Base-by-base conservation (phyloP, 2,113 vertebrate species). In the Hiodon alosoides region DNA sequence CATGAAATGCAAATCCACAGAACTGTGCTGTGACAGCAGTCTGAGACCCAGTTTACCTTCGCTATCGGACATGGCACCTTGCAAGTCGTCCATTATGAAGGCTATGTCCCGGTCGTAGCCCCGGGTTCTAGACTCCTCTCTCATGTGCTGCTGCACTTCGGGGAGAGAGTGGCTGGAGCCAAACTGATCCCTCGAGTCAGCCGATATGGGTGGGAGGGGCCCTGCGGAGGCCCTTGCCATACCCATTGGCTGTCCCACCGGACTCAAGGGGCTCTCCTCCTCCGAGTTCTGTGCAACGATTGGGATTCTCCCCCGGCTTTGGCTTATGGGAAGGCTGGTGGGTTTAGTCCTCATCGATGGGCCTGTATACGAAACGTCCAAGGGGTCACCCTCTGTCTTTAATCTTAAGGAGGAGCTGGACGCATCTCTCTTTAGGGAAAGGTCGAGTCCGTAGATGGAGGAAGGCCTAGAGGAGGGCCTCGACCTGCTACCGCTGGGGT, bases 51-150 rank as follows among this genome's bases (percentile, higher is more conserved):
- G 91, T 93, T 98, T 99, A 98, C 98, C 97, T 99, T 99, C 97
- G 76, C 97, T 99, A 90, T 99, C 98, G 82, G 98, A 99, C 98
- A 99, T 98, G 88, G 98, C 98, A 84, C 98, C 97, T 83, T 98
- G 96, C 87, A 98, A 94, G 89, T 99, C 98, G 88, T 99, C 98
- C 95, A 99, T 98, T 88, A 99, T 95, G 91, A 97, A 98, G 73
- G 94, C 94, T 83, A 99, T 96, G 83, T 99, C 96, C 83, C 96
- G 94, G 86, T 99, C 97, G 82, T 97, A 99, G 81, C 95, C 96
- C 62, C 94, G 91, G 77, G 95, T 97, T 75, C 95, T 90, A 81
- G 96, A 97, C 84, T 98, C 96, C 87, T 99, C 98, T 83, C 95
- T 94, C 96, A 98, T 98, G 81, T 99, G 98, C 80, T 99, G 98